Percentiles rank a stretch among this genome's conserved stretches.
phyloP scores from a whole-genome alignment of 2,113 vertebrate genomes.

The Ramphastos sulfuratus region DNA sequence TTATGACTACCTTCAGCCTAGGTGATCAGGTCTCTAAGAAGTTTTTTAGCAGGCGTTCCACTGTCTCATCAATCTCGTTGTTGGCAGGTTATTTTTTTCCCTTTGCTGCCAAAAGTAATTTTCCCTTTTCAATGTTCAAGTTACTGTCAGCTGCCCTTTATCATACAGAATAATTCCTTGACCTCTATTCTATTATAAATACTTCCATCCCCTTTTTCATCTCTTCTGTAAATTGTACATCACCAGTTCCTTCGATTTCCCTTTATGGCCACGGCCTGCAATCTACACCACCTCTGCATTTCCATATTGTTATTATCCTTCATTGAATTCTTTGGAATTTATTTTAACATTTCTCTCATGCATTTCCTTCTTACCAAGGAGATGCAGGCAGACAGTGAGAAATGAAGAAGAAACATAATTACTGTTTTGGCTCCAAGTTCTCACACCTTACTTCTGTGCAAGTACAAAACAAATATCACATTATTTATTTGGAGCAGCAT shows the following conservation, averaged over 20 bases:
- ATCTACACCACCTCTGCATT: background rate
- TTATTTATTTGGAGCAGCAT: conserved; percentile 35
- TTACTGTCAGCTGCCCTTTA: conserved; percentile 31
- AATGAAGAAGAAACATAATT: conserved; percentile 3
- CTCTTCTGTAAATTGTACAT: conserved; percentile 19
- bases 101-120: conserved; percentile 48
- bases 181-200: conserved; percentile 29
- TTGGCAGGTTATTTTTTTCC: conserved; percentile 21
- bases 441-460: background rate
- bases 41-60: background rate
- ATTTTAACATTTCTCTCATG: background rate
- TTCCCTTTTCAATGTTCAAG: conserved; percentile 31
- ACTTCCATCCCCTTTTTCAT: conserved; percentile 43
- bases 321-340: conserved; percentile 1
- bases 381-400: background rate
- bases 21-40: conserved; percentile 42
- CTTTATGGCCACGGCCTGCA: background rate
- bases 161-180: conserved; percentile 9
- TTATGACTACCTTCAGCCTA: conserved; percentile 50
- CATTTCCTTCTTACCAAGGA: background rate
- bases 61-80: conserved; percentile 26
- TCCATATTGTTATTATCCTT: background rate
- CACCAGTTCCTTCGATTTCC: background rate
- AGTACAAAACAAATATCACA: conserved; percentile 23
- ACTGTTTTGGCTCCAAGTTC: background rate